Evolutionary conservation across 2,888 invertebrate genomes (phyloP), one percentile per base, ranked within the genome.

Genomic region (Stenichneumon culpator): DNA sequence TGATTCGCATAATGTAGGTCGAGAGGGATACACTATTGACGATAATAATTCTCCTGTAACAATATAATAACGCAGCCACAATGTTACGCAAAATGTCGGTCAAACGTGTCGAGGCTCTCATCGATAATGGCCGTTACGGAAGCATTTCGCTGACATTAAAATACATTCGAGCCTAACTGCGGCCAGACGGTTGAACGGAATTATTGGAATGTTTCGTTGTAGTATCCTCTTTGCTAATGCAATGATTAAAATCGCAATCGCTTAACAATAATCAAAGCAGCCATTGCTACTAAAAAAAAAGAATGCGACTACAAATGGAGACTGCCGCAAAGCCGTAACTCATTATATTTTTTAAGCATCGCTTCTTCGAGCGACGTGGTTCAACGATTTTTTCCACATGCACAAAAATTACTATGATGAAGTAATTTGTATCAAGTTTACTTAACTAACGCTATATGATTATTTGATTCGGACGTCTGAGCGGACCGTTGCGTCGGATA

Each of bases 51-150:
- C 32, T 25, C 22, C 14, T 57, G 11, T 57, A 11, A 47, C 44
- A 16, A 11, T 22, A 22, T 25, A 52, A 69, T 14, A n/a, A 32
- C 32, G 28, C n/a, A 28, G n/a, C 19, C n/a, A n/a, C n/a, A 70
- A 52, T 52, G 52, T 70, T 32, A 52, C 36, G 69, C 69, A 47
- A 44, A 22, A 69, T 69, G 44, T 47, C 47, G 69, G 16, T 44
- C 47, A 47, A 28, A 60, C 54, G 52, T 50, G 84, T 80, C 77
- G 84, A 54, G 79, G 60, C 36, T 69, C 44, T 28, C 32, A 47
- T 47, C 52, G 50, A 47, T 57, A 57, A 57, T 57, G 1, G 57
- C 25, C 16, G 22, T 14, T 11, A 57, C 57, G 52, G 52, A 52
- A 19, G 11, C 11, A 57, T 47, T 47, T 3, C 14, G 16, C 16